phyloP scores from a whole-genome alignment of 2,113 vertebrate genomes.

The Tenrec ecaudatus region DNA sequence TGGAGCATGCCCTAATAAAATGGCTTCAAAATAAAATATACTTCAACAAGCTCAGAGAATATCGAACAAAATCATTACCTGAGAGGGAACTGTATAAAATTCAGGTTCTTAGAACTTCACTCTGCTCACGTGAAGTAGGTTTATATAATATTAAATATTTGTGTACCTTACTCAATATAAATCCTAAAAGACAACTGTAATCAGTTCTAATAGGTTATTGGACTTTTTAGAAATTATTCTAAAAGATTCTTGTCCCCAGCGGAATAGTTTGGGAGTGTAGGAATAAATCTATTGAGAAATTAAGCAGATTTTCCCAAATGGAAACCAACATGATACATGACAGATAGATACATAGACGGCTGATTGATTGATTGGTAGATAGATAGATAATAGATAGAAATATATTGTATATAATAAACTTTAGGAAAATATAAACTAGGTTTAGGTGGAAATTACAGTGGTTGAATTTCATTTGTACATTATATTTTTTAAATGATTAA shows the following conservation, averaged over 20 bases:
- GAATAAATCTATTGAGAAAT: not conserved
- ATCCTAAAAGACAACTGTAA: not conserved
- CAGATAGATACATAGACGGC: not conserved
- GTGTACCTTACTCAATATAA: not conserved
- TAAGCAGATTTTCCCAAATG: not conserved
- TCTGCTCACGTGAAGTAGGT: not conserved
- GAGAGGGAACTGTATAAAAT: not conserved
- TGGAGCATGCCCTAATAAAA: too few species aligned
- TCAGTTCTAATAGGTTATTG: not conserved
- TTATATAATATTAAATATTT: not conserved
- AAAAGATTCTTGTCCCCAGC: not conserved
- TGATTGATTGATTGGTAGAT: not conserved
- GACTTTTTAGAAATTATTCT: not conserved
- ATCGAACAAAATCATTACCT: not conserved
- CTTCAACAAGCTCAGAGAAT: not conserved
- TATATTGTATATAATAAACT: not conserved
- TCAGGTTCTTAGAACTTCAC: not conserved
- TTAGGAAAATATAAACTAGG: not conserved
- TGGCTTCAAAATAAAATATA: too few species aligned
- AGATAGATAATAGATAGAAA: not conserved
- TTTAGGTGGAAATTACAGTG: not conserved
- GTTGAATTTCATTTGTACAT: not conserved
- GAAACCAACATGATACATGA: not conserved
- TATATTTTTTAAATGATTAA: not conserved
- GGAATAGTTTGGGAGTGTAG: not conserved